Conservation (phyloP, 2,113 vertebrate species). For the Osmerus eperlanus region DNA sequence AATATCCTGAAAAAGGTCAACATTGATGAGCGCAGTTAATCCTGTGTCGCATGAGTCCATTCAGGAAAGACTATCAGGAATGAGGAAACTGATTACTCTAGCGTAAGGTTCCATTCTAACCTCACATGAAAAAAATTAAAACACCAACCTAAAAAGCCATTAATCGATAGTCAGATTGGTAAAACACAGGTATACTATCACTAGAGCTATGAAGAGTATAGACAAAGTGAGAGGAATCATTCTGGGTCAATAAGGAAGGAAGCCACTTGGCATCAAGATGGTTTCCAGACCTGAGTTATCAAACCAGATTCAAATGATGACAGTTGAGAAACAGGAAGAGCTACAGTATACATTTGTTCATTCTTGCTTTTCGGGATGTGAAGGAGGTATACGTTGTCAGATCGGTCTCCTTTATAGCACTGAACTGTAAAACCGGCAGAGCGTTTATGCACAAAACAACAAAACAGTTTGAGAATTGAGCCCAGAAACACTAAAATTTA, state of each 20-base stretch:
- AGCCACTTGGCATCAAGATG: conserved; percentile 13
- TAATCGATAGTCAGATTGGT: neutral
- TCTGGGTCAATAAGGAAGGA: conserved; percentile 8
- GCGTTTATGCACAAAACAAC: neutral
- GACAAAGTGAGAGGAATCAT: neutral
- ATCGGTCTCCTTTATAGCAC: conserved; percentile 28
- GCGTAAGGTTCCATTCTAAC: neutral
- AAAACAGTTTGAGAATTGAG: neutral
- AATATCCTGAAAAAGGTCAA: conserved; percentile 40
- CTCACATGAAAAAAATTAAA: neutral
- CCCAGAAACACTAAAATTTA: conserved; percentile 14
- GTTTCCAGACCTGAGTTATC: conserved; percentile 55
- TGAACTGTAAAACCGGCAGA: conserved; percentile 47
- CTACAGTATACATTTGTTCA: neutral
- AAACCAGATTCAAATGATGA: conserved; percentile 16
- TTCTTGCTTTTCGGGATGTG: conserved; percentile 18
- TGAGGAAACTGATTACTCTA: neutral
- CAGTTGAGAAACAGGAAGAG: neutral
- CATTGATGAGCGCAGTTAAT: conserved; percentile 10
- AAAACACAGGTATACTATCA: conserved; percentile 2
- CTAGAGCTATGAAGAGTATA: neutral
- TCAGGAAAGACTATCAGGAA: neutral
- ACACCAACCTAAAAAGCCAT: conserved; percentile 5
- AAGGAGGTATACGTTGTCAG: conserved; percentile 49
- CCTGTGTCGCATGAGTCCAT: neutral